Evolutionary conservation across 2,797 vertebrate species (phyloP).

Genomic region (Falco biarmicus): DNA sequence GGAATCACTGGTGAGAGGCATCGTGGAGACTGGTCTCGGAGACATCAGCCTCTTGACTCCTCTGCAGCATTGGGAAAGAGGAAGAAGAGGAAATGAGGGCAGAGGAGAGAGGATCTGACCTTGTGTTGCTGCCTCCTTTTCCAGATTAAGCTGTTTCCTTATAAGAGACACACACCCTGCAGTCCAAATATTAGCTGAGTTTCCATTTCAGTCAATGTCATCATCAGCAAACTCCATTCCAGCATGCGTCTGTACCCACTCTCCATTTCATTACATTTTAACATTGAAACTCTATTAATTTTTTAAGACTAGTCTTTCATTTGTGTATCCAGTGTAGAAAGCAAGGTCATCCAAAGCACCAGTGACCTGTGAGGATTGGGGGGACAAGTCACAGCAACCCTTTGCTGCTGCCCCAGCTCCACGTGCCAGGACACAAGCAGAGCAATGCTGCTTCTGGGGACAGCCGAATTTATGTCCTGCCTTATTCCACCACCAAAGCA

Average conservation of each 20-base stretch:
- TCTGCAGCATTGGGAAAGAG: neutral
- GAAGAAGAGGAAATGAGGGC: slow-evolving; percentile 27
- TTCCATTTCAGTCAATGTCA: slow-evolving; percentile 37
- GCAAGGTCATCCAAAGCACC: neutral
- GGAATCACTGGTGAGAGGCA: neutral
- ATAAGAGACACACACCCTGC: slow-evolving; percentile 28
- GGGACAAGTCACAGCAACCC: neutral
- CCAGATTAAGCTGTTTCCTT: slow-evolving; percentile 39
- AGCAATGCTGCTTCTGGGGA: neutral
- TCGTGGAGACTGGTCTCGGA: neutral
- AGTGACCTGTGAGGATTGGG: neutral
- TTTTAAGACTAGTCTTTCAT: neutral
- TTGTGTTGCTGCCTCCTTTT: slow-evolving; percentile 50
- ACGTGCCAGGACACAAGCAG: accelerated
- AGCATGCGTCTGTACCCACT: neutral
- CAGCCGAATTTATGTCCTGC: neutral
- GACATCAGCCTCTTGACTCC: neutral
- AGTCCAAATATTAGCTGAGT: slow-evolving; percentile 60
- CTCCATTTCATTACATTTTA: neutral
- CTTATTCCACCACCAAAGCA: neutral
- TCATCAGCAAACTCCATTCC: neutral
- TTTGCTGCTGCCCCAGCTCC: neutral
- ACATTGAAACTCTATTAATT: neutral
- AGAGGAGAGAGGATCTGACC: slow-evolving; percentile 36
- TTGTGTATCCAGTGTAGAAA: neutral